Percentiles rank a stretch among this genome's conserved stretches.
Evolutionary conservation across 2,888 invertebrate species (phyloP).

Genomic region (Drosophila quasianomalipes): DNA sequence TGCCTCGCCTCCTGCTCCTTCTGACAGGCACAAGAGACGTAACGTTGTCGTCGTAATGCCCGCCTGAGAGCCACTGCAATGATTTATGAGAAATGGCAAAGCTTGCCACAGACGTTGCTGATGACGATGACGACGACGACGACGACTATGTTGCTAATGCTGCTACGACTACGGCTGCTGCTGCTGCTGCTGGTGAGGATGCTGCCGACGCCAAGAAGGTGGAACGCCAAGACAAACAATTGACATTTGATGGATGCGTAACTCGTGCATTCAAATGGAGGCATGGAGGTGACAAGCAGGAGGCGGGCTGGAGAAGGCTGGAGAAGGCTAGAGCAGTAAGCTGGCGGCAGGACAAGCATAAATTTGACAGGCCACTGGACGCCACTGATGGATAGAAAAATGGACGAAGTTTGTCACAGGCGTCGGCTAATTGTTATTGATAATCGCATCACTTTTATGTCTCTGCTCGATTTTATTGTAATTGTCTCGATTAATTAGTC

Average conservation of each 20-base stretch:
- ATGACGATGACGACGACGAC: conserved; percentile 11
- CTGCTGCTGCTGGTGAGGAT: not conserved
- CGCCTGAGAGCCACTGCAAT: conserved; percentile 64
- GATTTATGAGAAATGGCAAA: conserved; percentile 76
- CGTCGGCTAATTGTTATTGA: conserved; percentile 82
- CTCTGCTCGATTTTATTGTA: conserved; percentile 45
- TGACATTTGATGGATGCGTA: conserved; percentile 82
- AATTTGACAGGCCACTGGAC: conserved; percentile 67
- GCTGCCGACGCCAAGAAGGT: conserved; percentile 48
- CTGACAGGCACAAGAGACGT: conserved; percentile 50
- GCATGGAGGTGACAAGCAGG: conserved; percentile 6
- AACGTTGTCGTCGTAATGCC: conserved; percentile 54
- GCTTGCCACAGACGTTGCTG: conserved; percentile 43
- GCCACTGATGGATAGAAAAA: conserved; percentile 22
- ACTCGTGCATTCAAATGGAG: conserved; percentile 77
- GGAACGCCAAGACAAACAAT: conserved; percentile 79
- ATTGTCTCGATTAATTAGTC: conserved; percentile 73
- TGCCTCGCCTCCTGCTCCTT: conserved; percentile 2
- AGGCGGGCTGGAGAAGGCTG: not conserved
- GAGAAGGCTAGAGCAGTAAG: conserved; percentile 2
- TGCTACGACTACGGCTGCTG: conserved; percentile 1
- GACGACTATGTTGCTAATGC: conserved; percentile 1
- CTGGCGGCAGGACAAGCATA: conserved; percentile 29
- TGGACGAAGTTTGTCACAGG: conserved; percentile 50
- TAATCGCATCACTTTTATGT: conserved; percentile 69